Conservation (phyloP, 2,888 invertebrate species). For the Cacoxenus indagator region DNA sequence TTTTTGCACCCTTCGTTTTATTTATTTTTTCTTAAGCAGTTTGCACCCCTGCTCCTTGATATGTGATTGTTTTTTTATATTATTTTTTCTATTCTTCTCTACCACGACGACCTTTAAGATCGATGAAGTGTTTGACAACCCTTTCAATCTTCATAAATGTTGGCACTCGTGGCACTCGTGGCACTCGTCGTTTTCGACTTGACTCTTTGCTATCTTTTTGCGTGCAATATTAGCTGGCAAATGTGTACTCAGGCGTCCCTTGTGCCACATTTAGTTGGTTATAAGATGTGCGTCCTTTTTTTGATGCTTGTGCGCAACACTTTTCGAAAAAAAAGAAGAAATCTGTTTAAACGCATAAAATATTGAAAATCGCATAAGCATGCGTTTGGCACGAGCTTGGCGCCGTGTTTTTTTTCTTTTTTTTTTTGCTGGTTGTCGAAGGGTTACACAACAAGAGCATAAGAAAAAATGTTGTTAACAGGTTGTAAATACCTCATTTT, state of each 20-base stretch:
- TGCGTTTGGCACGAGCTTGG: constrained; percentile 55
- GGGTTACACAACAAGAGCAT: constrained; percentile 6
- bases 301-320: constrained; percentile 28
- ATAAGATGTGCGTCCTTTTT: constrained; percentile 47
- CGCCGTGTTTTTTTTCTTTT: background rate
- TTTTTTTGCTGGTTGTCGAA: constrained; percentile 5
- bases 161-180: constrained; percentile 49
- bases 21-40: background rate
- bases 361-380: constrained; percentile 67
- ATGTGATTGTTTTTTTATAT: constrained; percentile 4
- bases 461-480: constrained; percentile 62
- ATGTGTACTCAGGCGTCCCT: constrained; percentile 37
- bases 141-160: constrained; percentile 70
- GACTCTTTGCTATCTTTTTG: constrained; percentile 19
- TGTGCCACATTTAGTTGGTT: constrained; percentile 55
- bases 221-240: constrained; percentile 50
- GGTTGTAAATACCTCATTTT: constrained; percentile 68
- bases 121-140: constrained; percentile 69
- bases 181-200: constrained; percentile 16
- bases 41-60: constrained; percentile 10
- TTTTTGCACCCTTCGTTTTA: constrained; percentile 7
- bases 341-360: constrained; percentile 66
- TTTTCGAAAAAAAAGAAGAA: no score
- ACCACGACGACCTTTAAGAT: constrained; percentile 48
- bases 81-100: constrained; percentile 34